Conservation (phyloP, 1,140 invertebrate genomes). For the Metopolophium dirhodum region DNA sequence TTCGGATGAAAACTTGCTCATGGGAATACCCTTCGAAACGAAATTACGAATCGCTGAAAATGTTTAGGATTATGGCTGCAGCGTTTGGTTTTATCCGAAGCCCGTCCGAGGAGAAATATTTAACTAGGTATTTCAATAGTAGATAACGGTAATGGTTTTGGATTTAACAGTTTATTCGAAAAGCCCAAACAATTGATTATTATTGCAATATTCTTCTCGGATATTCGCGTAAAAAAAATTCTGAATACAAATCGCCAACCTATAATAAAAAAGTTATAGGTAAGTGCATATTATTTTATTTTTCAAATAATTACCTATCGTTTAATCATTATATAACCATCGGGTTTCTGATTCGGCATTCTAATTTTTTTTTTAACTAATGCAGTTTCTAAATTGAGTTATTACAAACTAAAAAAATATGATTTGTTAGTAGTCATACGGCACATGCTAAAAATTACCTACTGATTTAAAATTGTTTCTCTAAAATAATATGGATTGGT, state of each 20-base stretch:
- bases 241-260: too few relatives aligned
- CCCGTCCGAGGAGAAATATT: conserved; percentile 30
- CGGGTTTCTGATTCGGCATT: background rate
- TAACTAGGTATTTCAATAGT: conserved; percentile 16
- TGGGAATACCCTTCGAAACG: conserved; percentile 38
- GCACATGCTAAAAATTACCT: too few relatives aligned
- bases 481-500: background rate
- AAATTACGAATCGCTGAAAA: conserved; percentile 32
- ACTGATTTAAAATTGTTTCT: background rate
- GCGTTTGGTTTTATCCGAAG: background rate
- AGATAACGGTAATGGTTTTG: background rate
- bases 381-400: background rate
- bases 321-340: background rate
- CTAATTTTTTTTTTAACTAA: background rate
- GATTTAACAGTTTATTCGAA: conserved; percentile 16
- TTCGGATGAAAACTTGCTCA: conserved; percentile 37
- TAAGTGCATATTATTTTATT: background rate
- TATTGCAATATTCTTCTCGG: background rate
- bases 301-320: background rate
- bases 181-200: conserved; percentile 28
- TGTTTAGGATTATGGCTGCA: conserved; percentile 13
- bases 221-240: background rate
- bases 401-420: background rate
- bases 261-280: background rate
- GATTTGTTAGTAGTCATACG: too few relatives aligned